Evolutionary conservation across 2,113 vertebrate species (phyloP), one percentile per base, ranked within the genome.

Genomic region (Entelurus aequoreus): DNA sequence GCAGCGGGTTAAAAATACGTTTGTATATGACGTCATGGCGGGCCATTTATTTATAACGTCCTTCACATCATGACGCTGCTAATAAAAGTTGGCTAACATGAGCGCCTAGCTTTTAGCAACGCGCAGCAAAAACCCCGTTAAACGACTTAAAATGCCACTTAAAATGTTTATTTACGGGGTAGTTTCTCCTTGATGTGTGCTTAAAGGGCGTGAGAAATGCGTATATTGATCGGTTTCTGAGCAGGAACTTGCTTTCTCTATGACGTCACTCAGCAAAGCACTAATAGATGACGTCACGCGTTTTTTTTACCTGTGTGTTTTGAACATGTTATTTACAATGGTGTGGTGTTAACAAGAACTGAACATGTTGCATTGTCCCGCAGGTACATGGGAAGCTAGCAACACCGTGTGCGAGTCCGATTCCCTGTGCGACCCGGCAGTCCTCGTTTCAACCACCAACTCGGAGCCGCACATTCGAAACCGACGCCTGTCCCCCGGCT

Each of bases 401-500:
- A 90, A 84, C 72, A 82, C 80, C 2, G 91, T 87, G 57, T 91
- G 91, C 42, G 86, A 91, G 72, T 85, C 90, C 0, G 91, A 92
- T 66, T 67, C 79, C 15, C 72, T 92, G 56, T 90, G 88, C 2
- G 89, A 90, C 53, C 88, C 88, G 47, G 86, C 88, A 6, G 87
- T 81, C 65, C 89, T 89, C 8, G 89, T 86, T 44, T 89, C 85
- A 46, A 77, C 84, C 53, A 72, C 90, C n/a, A 91, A 90, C 62
- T 77, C 92, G 0, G 90, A 91, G 69, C 89, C 91, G 0, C 90
- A 92, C 54, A 90, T 92, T 63, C 90, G 91, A n/a, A 92, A 93
- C 79, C 87, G 92, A 0, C 90, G 92, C 44, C 77, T 91, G 8
- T 91, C 91, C 11, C 91, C 92, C 0, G 89, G 88, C 50, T 90